phyloP scores from a whole-genome alignment of 2,113 vertebrate species.

The Mionectes macconnelli region DNA sequence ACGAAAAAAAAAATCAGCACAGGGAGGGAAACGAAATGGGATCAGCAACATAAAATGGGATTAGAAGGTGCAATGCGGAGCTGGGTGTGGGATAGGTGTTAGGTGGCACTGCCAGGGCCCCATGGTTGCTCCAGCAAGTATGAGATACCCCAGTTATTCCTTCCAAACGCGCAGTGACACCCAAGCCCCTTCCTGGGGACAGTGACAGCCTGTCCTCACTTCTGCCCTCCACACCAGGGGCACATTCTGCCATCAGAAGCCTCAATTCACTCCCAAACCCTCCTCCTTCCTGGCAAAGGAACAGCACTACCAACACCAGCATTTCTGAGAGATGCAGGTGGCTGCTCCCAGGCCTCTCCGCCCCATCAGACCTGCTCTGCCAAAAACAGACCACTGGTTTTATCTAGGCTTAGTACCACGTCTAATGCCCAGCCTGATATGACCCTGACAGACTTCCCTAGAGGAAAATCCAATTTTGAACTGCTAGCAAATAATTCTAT shows the following conservation, averaged over 20 bases:
- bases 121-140: accelerated
- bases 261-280: background rate
- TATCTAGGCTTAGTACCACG: background rate
- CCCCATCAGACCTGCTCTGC: background rate
- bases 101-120: background rate
- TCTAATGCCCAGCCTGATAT: background rate
- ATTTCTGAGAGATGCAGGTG: background rate
- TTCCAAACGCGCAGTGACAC: background rate
- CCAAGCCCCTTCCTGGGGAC: background rate
- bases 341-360: background rate
- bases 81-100: background rate
- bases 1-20: slow-evolving; percentile 60
- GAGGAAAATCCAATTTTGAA: background rate
- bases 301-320: background rate
- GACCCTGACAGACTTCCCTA: background rate
- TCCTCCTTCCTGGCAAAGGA: background rate
- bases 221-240: background rate
- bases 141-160: background rate
- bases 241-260: background rate
- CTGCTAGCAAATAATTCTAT: background rate
- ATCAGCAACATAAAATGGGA: accelerated
- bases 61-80: slow-evolving; percentile 38
- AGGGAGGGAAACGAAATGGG: background rate
- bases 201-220: background rate
- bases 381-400: accelerated